Evolutionary conservation across 2,797 vertebrate genomes (phyloP).

Genomic region (Epinephelus awoara): DNA sequence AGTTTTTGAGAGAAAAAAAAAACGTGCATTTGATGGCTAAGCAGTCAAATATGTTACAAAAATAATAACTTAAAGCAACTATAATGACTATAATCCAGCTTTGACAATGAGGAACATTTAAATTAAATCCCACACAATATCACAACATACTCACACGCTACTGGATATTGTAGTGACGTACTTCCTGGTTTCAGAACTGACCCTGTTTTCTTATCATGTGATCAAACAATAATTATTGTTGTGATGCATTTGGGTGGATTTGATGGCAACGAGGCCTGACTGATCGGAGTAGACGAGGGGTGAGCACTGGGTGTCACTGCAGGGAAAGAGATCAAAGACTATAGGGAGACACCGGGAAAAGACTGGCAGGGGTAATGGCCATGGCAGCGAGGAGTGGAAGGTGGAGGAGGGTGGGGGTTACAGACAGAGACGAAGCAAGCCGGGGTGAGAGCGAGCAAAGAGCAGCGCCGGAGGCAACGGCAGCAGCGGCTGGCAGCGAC

Average conservation of each 20-base stretch:
- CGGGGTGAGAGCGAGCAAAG: constrained; percentile 60
- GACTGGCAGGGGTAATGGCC: constrained; percentile 40
- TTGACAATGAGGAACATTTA: not conserved
- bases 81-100: too few relatives aligned
- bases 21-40: not conserved
- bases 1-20: not conserved
- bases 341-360: constrained; percentile 36
- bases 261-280: constrained; percentile 29
- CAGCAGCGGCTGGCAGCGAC: constrained; percentile 67
- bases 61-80: not conserved
- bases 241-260: constrained; percentile 33
- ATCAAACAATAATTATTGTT: constrained; percentile 24
- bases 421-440: constrained; percentile 36
- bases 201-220: constrained; percentile 7
- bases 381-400: constrained; percentile 52
- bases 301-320: constrained; percentile 44
- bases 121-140: not conserved
- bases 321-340: constrained; percentile 39
- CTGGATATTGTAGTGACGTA: not conserved
- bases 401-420: constrained; percentile 31
- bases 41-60: not conserved
- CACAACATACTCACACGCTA: not conserved
- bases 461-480: constrained; percentile 62
- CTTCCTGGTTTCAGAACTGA: constrained; percentile 14
- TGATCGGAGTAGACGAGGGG: constrained; percentile 34